These are phyloP conservation scores for Portevinia maculata DNA, from an alignment of 2,888 invertebrate species.

Conservation along the genomic window DNA sequence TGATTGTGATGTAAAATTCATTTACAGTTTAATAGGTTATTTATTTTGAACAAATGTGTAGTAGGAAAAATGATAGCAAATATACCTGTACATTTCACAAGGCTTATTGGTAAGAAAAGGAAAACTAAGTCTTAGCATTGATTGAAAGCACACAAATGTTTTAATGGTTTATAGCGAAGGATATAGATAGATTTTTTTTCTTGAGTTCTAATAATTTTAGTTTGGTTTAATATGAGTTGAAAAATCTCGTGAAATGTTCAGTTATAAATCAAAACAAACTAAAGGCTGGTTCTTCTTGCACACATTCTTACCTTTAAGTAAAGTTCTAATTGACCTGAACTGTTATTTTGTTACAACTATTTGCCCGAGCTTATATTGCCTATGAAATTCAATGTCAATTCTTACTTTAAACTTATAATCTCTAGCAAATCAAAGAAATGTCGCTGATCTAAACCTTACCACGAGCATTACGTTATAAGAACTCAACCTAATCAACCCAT, in stretches of 20 bases:
- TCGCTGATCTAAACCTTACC: no score
- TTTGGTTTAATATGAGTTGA: not conserved
- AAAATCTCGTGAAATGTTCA: constrained; percentile 61
- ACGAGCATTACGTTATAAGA: no score
- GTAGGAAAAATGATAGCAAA: constrained; percentile 1
- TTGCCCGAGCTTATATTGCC: no score
- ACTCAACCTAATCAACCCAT: no score
- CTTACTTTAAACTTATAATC: no score
- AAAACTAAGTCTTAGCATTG: no score
- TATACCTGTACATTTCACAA: constrained; percentile 53
- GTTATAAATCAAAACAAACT: constrained; percentile 44
- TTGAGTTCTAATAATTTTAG: not conserved
- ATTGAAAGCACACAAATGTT: not conserved
- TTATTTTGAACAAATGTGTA: constrained; percentile 13
- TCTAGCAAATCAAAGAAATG: no score
- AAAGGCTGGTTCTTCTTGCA: constrained; percentile 56
- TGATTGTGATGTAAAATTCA: constrained; percentile 46
- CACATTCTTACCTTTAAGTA: not conserved
- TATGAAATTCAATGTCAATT: no score
- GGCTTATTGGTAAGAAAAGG: not conserved
- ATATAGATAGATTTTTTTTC: not conserved
- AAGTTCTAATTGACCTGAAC: no score
- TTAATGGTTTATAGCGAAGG: not conserved
- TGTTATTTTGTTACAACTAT: no score
- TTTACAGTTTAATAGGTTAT: constrained; percentile 35